phyloP scores from a whole-genome alignment of 2,113 vertebrate species.

The Rhipidura dahli region DNA sequence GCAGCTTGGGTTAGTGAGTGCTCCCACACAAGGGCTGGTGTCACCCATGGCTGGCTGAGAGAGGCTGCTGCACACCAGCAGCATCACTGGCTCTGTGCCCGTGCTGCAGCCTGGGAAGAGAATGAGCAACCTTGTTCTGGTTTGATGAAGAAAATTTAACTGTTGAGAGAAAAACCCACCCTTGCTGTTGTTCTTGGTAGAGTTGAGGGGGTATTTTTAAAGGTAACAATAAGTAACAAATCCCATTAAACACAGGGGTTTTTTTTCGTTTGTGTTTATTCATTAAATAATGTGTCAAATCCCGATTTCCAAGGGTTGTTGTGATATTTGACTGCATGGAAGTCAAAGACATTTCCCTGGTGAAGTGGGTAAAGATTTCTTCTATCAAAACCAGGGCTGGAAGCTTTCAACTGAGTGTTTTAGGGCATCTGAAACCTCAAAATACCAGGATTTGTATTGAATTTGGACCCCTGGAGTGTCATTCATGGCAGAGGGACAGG shows the following conservation, averaged over 20 bases:
- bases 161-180: neutral
- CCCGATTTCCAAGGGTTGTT: neutral
- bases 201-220: neutral
- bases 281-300: neutral
- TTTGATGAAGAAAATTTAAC: neutral
- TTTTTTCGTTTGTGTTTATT: neutral
- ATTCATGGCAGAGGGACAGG: neutral
- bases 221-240: neutral
- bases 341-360: neutral
- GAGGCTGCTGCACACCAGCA: neutral
- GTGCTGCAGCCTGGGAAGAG: neutral
- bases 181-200: conserved; percentile 7
- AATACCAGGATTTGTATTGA: neutral
- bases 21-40: neutral
- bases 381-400: neutral
- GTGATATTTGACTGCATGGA: neutral
- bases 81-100: accelerated
- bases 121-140: neutral
- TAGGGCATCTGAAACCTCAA: neutral
- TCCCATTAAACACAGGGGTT: neutral
- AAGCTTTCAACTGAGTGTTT: accelerated
- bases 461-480: neutral
- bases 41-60: neutral
- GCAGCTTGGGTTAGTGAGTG: neutral
- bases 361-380: neutral